Percentiles rank a stretch among this genome's conserved stretches.
Conservation (phyloP, 2,113 vertebrate species). For the Egretta garzetta region DNA sequence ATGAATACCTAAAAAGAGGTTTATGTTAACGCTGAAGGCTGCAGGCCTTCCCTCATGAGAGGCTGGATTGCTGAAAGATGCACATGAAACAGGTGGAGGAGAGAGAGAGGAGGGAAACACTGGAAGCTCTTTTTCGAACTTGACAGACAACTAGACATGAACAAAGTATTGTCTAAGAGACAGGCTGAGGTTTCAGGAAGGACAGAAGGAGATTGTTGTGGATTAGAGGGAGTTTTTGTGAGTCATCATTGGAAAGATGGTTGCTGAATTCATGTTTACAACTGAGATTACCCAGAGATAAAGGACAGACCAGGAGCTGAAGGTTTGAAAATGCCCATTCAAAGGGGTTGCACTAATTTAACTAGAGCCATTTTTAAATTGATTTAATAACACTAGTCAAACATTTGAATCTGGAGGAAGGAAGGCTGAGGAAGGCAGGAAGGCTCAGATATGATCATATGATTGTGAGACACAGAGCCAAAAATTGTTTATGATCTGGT, state of each 20-base stretch:
- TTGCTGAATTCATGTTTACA: slow-evolving; percentile 48
- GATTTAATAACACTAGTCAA: neutral
- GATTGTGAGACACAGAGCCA: neutral
- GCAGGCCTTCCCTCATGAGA: neutral
- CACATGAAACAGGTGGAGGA: slow-evolving; percentile 2
- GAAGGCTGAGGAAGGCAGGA: neutral
- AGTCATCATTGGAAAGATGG: slow-evolving; percentile 26
- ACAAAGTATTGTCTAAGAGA: slow-evolving; percentile 58
- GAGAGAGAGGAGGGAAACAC: neutral
- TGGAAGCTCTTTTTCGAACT: slow-evolving; percentile 34
- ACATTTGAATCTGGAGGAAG: slow-evolving; percentile 4
- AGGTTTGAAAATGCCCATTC: neutral
- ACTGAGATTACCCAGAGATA: slow-evolving; percentile 1
- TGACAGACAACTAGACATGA: slow-evolving; percentile 36
- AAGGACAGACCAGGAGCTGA: neutral
- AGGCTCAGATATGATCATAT: neutral
- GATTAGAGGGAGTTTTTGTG: slow-evolving; percentile 45
- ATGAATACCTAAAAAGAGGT: neutral
- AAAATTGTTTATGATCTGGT: neutral
- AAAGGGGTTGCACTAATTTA: neutral
- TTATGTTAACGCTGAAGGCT: neutral
- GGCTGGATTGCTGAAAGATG: neutral
- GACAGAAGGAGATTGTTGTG: slow-evolving; percentile 68
- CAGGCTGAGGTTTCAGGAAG: slow-evolving; percentile 47
- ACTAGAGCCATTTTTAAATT: neutral